Base-by-base conservation (phyloP, 1,140 invertebrate genomes). In the Caenorhabditis briggsae region DNA sequence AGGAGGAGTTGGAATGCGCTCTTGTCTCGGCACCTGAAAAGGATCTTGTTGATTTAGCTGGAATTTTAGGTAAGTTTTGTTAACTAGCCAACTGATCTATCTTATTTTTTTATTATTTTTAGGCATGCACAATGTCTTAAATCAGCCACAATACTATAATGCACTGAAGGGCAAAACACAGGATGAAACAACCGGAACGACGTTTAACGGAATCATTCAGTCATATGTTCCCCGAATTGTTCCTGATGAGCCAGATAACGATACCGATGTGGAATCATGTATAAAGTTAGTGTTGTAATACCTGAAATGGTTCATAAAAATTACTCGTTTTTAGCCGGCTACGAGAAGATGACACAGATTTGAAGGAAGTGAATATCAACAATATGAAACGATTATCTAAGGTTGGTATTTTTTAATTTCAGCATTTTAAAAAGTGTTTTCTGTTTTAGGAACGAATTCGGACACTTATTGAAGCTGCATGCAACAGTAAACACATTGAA, bases 61-160 rank as follows among this genome's bases (percentile, higher is more conserved):
- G 97, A 96, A 94, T 93, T 91, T 90, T 92, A 14, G 91, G 90
- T 89, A 12, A 11, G 90, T 89, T 61, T n/a, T 20, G 59, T 23
- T 89, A 16, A 53, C 56, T 18, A 59, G 50, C 1, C 41, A n/a
- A n/a, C n/a, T n/a, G n/a, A n/a, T n/a, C n/a, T n/a, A n/a, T n/a
- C n/a, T n/a, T 41, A 87, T 53, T 87, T 5, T 3, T 89, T 93
- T 94, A 2, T 33, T 33, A 33, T 33, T 33, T 33, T 41, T 93
- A 97, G 98, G 98, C 90, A 98, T 99, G 94, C 97, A 99, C 93
- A 98, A 97, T 82, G 98, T 99, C 96, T 96, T 99, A 95, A 99
- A 98, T 93, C 98, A 99, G 94, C 97, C 98, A 93, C 98, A 99
- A 93, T 99, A 98, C 93, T 97, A 99, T 93, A 97, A 97, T 82